A percentile compares a stretch with the other conserved stretches of the same genome.
phyloP scores from a whole-genome alignment of 2,797 vertebrate genomes.

The Lepus oiostolus region DNA sequence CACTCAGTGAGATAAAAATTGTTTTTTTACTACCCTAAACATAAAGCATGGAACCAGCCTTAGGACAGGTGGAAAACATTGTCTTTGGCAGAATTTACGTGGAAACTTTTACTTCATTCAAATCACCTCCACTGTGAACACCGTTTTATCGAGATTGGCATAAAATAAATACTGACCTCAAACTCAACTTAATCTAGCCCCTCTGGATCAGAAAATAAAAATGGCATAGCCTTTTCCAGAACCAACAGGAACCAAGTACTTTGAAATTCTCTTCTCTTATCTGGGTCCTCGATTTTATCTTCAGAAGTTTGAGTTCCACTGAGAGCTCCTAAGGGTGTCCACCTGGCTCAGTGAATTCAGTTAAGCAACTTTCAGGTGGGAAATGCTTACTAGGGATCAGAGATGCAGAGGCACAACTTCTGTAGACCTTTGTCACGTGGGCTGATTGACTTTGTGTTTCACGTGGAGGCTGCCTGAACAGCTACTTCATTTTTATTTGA shows the following conservation, averaged over 20 bases:
- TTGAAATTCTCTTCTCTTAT: not conserved
- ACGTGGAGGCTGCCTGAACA: not conserved
- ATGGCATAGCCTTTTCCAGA: not conserved
- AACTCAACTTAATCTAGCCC: not conserved
- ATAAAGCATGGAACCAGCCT: not conserved
- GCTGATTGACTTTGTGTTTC: not conserved
- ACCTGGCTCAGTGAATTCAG: not conserved
- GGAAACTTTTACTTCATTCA: slow-evolving; percentile 11
- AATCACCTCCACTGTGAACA: not conserved
- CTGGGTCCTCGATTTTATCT: slow-evolving; percentile 7
- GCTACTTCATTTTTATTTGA: slow-evolving; percentile 55
- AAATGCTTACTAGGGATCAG: not conserved
- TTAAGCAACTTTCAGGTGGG: not conserved
- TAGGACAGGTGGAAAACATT: not conserved
- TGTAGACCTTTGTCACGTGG: not conserved
- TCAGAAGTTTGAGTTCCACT: not conserved
- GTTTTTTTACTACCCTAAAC: not conserved
- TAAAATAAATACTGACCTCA: slow-evolving; percentile 14
- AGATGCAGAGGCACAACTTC: not conserved
- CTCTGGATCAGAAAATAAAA: slow-evolving; percentile 48
- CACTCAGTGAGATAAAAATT: slow-evolving; percentile 13
- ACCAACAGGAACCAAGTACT: not conserved
- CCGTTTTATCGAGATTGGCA: slow-evolving; percentile 17
- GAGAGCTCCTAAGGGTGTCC: not conserved
- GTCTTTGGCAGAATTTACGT: not conserved